Percentiles rank a stretch among this genome's conserved stretches.
These are phyloP conservation scores for Psittacula echo DNA, from an alignment of 2,797 vertebrate genomes.

Conservation along the genomic window DNA sequence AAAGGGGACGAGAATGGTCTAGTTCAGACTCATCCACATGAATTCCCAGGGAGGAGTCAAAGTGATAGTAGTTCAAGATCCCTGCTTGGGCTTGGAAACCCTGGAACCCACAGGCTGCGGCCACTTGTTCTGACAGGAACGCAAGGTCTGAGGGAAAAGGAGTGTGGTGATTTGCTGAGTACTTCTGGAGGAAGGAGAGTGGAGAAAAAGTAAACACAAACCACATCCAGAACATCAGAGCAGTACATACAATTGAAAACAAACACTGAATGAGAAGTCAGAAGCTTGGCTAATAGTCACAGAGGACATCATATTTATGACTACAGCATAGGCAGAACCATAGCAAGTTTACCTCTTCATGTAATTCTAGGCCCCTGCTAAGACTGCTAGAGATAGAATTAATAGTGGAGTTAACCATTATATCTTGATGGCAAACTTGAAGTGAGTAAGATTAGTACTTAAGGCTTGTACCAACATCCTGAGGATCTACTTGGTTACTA, in stretches of 20 bases:
- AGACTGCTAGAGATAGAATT: not conserved
- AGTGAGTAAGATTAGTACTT: not conserved
- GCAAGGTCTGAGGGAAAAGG: conserved; percentile 91
- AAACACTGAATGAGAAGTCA: not conserved
- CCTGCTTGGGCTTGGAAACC: conserved; percentile 89
- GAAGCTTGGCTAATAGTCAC: not conserved
- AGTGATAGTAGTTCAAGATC: conserved; percentile 94
- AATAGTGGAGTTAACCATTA: not conserved
- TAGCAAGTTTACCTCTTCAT: not conserved
- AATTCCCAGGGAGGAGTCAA: conserved; percentile 94
- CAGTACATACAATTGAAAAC: not conserved
- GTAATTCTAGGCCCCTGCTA: not conserved
- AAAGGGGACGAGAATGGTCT: conserved; percentile 87
- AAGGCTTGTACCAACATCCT: not conserved
- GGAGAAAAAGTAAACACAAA: conserved; percentile 18
- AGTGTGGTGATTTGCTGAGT: conserved; percentile 85
- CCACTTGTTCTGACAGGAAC: conserved; percentile 85
- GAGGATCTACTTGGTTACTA: not conserved
- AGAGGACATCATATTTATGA: not conserved
- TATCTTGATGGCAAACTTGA: not conserved
- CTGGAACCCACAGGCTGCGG: conserved; percentile 87
- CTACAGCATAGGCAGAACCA: not conserved
- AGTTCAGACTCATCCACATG: conserved; percentile 93
- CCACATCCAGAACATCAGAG: conserved; percentile 42
- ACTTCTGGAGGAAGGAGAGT: conserved; percentile 81